Evolutionary conservation across 2,113 vertebrate genomes (phyloP).

Genomic region (Grammomys dolichurus): DNA sequence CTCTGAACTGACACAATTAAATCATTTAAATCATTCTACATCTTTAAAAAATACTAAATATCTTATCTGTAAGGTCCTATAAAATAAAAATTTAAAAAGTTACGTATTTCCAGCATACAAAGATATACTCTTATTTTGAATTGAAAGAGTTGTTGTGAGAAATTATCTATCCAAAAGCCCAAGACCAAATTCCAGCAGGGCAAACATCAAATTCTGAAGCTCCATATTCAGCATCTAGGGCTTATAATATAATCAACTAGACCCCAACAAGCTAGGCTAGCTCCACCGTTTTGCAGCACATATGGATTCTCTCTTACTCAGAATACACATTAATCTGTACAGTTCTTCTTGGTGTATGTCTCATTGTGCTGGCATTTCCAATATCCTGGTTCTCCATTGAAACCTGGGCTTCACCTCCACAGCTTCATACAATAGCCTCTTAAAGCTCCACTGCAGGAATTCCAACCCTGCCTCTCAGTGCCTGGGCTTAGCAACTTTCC

Average conservation of each 20-base stretch:
- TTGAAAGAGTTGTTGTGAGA: background rate
- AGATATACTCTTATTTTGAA: background rate
- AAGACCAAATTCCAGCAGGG: background rate
- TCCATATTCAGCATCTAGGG: background rate
- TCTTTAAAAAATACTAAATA: background rate
- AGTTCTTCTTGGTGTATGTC: background rate
- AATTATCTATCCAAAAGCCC: background rate
- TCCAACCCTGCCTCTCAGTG: background rate
- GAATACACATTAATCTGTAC: background rate
- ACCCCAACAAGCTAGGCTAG: background rate
- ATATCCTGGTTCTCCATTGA: background rate
- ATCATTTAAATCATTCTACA: background rate
- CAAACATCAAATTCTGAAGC: background rate
- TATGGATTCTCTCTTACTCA: background rate
- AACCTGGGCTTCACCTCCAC: background rate
- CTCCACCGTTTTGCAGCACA: background rate
- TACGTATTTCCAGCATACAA: background rate
- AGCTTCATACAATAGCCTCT: background rate
- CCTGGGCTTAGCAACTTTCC: background rate
- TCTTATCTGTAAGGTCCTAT: background rate
- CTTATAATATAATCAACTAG: background rate
- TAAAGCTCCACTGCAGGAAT: background rate
- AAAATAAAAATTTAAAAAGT: background rate
- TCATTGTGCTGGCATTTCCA: background rate
- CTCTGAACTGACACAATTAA: background rate